Percentiles rank a stretch among this genome's conserved stretches.
phyloP scores from a whole-genome alignment of 2,113 vertebrate species.

The Sinocyclocheilus anshuiensis region DNA sequence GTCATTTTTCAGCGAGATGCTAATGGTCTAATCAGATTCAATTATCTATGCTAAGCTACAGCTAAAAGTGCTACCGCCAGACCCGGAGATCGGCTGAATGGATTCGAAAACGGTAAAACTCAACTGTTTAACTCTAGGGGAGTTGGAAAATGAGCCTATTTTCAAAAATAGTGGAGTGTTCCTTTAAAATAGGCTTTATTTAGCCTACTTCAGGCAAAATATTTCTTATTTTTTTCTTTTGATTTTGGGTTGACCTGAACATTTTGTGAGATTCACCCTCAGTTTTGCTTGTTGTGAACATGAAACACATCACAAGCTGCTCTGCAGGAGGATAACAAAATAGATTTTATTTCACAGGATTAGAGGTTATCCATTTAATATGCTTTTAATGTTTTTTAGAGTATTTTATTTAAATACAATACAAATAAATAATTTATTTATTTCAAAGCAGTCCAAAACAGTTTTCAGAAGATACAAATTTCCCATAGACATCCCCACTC shows the following conservation, averaged over 20 bases:
- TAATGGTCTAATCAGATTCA: no score
- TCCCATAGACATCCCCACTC: not conserved
- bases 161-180: no score
- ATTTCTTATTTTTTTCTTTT: no score
- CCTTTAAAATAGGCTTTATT: no score
- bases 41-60: no score
- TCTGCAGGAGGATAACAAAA: conserved; percentile 63
- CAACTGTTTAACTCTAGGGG: no score
- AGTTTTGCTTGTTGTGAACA: not conserved
- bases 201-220: no score
- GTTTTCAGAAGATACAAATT: conserved; percentile 79
- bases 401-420: conserved; percentile 86
- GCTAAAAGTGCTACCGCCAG: no score
- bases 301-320: not conserved
- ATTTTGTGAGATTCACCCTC: not conserved
- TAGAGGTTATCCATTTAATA: conserved; percentile 58
- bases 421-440: conserved; percentile 94
- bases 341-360: conserved; percentile 73
- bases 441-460: conserved; percentile 83
- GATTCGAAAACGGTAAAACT: no score
- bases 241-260: not conserved
- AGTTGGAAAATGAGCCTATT: no score
- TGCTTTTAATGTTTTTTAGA: conserved; percentile 56
- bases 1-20: no score
- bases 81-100: no score